Evolutionary conservation across 2,797 vertebrate species (phyloP).

Genomic region (Cossypha heuglini): DNA sequence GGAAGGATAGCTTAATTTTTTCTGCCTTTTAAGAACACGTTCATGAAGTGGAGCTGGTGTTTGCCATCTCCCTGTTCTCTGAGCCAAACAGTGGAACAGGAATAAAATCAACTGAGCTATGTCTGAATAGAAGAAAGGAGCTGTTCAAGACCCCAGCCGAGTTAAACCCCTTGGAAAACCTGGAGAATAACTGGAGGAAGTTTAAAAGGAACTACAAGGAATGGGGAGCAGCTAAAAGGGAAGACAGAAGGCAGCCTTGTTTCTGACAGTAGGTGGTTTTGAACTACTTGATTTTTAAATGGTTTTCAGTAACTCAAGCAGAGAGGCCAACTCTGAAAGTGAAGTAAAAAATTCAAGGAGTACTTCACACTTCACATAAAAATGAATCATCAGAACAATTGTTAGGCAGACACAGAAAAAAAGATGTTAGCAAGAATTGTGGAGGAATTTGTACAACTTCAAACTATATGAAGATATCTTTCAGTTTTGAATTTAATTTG

Average conservation of each 20-base stretch:
- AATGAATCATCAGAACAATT: neutral
- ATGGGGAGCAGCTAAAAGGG: neutral
- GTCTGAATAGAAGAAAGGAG: neutral
- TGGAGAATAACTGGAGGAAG: neutral
- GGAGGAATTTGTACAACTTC: neutral
- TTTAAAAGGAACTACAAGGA: slow-evolving; percentile 23
- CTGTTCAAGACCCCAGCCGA: neutral
- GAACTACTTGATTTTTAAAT: slow-evolving; percentile 35
- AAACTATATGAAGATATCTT: neutral
- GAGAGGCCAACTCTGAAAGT: slow-evolving; percentile 19
- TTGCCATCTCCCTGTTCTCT: neutral
- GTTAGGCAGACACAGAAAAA: neutral
- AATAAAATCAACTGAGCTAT: neutral
- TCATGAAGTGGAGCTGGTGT: neutral
- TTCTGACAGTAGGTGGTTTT: slow-evolving; percentile 29
- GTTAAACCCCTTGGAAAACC: neutral
- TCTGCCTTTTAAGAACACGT: neutral
- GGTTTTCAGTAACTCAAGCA: slow-evolving; percentile 24
- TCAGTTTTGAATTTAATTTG: neutral
- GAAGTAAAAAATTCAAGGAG: slow-evolving; percentile 30
- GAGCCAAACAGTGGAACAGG: neutral
- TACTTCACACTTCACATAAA: slow-evolving; percentile 14
- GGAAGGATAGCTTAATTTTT: neutral
- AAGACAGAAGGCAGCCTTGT: neutral
- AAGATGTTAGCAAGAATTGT: neutral